Percentiles rank a stretch among this genome's conserved stretches.
These are phyloP conservation scores for Trachelus iudaicus DNA, from an alignment of 2,888 invertebrate species.

Conservation along the genomic window DNA sequence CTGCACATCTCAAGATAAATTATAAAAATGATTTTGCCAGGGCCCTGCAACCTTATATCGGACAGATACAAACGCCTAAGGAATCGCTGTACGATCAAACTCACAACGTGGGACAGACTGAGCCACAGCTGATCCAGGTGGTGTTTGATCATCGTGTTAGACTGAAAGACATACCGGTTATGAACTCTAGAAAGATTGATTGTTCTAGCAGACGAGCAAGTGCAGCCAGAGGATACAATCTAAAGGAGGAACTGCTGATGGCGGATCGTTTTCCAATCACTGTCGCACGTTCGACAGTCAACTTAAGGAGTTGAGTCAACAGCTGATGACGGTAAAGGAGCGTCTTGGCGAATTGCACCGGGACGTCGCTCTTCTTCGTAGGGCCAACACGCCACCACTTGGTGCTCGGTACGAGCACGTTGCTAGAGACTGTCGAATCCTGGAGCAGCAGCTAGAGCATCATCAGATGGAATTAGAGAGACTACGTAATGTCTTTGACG, in stretches of 20 bases:
- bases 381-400: slow-evolving; percentile 67
- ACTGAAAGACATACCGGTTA: background rate
- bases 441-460: slow-evolving; percentile 73
- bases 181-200: slow-evolving; percentile 3
- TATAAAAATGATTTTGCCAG: slow-evolving; percentile 75
- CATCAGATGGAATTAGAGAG: slow-evolving; percentile 73
- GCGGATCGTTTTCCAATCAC: slow-evolving; percentile 73
- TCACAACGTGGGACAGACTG: slow-evolving; percentile 41
- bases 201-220: slow-evolving; percentile 41
- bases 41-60: slow-evolving; percentile 73
- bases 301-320: slow-evolving; percentile 72
- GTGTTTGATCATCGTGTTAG: background rate
- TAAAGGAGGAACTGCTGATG: slow-evolving; percentile 67
- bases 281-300: slow-evolving; percentile 72
- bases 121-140: slow-evolving; percentile 54
- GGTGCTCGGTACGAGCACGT: slow-evolving; percentile 68
- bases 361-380: slow-evolving; percentile 75
- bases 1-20: slow-evolving; percentile 66
- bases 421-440: slow-evolving; percentile 70
- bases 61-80: slow-evolving; percentile 48
- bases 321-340: slow-evolving; percentile 72
- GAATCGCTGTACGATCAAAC: slow-evolving; percentile 56
- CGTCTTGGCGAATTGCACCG: slow-evolving; percentile 76
- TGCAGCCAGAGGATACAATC: slow-evolving; percentile 35
- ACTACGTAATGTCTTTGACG: slow-evolving; percentile 71